Evolutionary conservation across 2,797 vertebrate genomes (phyloP), one percentile per base, ranked within the genome.

Genomic region (Aselliscus stoliczkanus): DNA sequence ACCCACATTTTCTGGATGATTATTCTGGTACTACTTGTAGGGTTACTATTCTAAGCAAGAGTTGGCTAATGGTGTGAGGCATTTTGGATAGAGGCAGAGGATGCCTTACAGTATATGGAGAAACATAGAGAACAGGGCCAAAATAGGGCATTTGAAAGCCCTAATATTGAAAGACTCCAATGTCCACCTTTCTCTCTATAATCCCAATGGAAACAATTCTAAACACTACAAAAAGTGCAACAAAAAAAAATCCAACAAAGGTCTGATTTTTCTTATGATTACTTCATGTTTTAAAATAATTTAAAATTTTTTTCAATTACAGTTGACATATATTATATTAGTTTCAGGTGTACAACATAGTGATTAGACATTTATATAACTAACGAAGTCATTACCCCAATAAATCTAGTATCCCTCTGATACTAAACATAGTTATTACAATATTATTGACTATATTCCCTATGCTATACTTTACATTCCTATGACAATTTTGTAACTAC

Each of bases 101-200:
- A 52, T 96, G 58, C n/a, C 27, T 92, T 25, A 82, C 25, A 79
- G n/a, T 29, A n/a, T 52, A 37, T 83, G n/a, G 39, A 88, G 47
- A 93, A 93, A 92, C 37, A 90, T 83, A 96, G 42, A 85, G 17
- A 20, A 23, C 50, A 80, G 25, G 56, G 20, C 37, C 58, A 73
- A 75, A 80, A 84, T 4, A 82, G 25, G 54, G 54, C 10, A 47
- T 84, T 84, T 82, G 21, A 17, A 95, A 70, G 34, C 27, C 62
- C 27, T 93, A 88, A 91, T 85, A 65, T 20, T 82, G 62, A n/a
- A 94, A 96, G 27, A 86, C 79, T 92, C 86, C 92, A 17, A 80
- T 52, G 56, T 21, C 82, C 52, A 82, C 17, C 7, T 9, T 81
- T 13, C 14, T 91, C 56, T 94, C 52, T 86, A 20, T 85, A 91